These are phyloP conservation scores for Eonycteris spelaea DNA, from an alignment of 2,113 vertebrate genomes.

Conservation along the genomic window DNA sequence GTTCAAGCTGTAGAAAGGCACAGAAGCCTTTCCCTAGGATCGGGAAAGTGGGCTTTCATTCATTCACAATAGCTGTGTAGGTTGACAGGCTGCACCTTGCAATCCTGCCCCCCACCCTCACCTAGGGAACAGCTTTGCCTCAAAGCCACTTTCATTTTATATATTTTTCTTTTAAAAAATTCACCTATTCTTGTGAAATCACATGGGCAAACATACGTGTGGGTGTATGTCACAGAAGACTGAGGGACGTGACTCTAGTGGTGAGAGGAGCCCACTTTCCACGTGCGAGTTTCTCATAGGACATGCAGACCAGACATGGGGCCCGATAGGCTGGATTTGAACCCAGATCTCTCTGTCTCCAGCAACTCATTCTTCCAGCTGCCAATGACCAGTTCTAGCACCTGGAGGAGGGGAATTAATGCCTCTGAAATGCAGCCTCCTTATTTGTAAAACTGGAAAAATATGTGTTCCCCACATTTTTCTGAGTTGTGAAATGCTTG, in stretches of 20 bases:
- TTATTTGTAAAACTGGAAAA: background rate
- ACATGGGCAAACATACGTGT: rapidly evolving
- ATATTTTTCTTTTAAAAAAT: background rate
- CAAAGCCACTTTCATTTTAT: background rate
- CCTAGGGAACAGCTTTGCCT: background rate
- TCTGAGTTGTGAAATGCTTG: background rate
- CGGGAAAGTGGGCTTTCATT: background rate
- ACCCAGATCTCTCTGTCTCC: background rate
- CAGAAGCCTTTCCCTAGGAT: background rate
- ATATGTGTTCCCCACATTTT: background rate
- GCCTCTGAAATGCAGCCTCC: background rate
- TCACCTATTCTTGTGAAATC: background rate
- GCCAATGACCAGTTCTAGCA: background rate
- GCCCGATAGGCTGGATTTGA: background rate
- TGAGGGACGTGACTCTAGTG: background rate
- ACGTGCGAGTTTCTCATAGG: background rate
- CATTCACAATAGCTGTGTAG: background rate
- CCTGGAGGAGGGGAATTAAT: background rate
- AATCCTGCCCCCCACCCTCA: background rate
- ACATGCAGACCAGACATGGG: too few species aligned
- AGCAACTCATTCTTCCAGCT: background rate
- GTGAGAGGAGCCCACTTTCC: background rate
- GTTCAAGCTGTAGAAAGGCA: background rate
- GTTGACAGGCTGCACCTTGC: rapidly evolving
- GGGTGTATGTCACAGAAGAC: background rate